phyloP scores from a whole-genome alignment of 2,888 invertebrate genomes.

The Perdita meconis region DNA sequence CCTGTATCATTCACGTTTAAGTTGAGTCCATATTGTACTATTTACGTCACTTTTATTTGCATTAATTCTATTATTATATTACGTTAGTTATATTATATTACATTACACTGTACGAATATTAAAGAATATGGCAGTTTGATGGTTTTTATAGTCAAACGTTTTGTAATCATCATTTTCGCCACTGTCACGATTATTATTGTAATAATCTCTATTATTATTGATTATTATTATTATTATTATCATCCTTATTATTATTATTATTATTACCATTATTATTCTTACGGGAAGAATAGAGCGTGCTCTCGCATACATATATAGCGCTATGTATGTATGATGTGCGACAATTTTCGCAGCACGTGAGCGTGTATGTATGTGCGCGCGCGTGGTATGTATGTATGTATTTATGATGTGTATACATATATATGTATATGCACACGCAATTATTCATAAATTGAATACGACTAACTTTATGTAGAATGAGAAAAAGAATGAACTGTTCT shows the following conservation, averaged over 20 bases:
- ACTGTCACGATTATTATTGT: constrained; percentile 65
- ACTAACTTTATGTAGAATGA: constrained; percentile 79
- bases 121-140: constrained; percentile 70
- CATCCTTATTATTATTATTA: constrained; percentile 56
- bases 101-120: constrained; percentile 64
- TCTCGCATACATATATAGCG: constrained; percentile 68
- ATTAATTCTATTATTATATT: constrained; percentile 74
- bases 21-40: constrained; percentile 75
- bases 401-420: constrained; percentile 66
- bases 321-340: constrained; percentile 69
- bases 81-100: constrained; percentile 73
- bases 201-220: constrained; percentile 63
- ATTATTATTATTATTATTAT: constrained; percentile 58
- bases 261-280: constrained; percentile 58
- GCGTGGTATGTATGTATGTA: constrained; percentile 71
- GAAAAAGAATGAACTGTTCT: constrained; percentile 78
- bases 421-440: constrained; percentile 71
- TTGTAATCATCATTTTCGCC: constrained; percentile 71
- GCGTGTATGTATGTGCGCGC: constrained; percentile 70
- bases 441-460: constrained; percentile 78
- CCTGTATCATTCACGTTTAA: constrained; percentile 75
- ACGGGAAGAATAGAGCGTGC: constrained; percentile 57
- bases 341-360: constrained; percentile 65
- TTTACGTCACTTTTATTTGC: constrained; percentile 76
- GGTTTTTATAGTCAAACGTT: constrained; percentile 76